A percentile compares a stretch with the other conserved stretches of the same genome.
These are phyloP conservation scores for Pseudonaja textilis DNA, from an alignment of 2,113 vertebrate genomes.

Conservation along the genomic window DNA sequence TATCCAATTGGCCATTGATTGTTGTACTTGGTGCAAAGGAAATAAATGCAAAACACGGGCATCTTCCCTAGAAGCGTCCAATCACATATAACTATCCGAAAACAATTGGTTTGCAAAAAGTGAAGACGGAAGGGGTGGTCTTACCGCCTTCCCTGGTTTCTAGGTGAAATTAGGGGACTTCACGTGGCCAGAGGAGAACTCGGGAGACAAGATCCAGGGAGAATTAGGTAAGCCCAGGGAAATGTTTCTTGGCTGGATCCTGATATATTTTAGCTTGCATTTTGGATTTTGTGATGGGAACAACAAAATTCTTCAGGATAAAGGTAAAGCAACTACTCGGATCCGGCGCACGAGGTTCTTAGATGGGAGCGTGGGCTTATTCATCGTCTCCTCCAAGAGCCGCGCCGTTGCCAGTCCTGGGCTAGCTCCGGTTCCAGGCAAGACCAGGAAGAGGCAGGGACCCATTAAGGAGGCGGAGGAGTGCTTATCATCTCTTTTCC, in stretches of 20 bases:
- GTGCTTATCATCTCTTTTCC: neutral
- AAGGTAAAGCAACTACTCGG: neutral
- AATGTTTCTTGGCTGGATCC: neutral
- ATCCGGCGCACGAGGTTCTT: neutral
- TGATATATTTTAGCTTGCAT: neutral
- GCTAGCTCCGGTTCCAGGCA: neutral
- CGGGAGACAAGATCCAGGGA: neutral
- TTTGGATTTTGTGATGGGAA: neutral
- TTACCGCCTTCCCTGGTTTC: neutral
- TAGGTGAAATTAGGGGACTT: too few relatives aligned
- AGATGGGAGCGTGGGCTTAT: neutral
- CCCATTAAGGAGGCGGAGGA: neutral
- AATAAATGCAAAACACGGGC: neutral
- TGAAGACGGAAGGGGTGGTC: neutral
- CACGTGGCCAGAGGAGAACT: neutral
- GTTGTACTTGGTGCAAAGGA: neutral
- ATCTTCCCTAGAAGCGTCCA: neutral
- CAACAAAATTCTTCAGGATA: neutral
- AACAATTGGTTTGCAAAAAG: neutral
- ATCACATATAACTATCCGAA: too few relatives aligned
- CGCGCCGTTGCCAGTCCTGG: neutral
- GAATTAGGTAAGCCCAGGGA: neutral
- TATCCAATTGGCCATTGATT: neutral
- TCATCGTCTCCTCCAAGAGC: neutral
- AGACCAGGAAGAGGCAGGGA: neutral